These are phyloP conservation scores for Pasiphila rectangulata DNA, from an alignment of 2,888 invertebrate species.

Conservation along the genomic window DNA sequence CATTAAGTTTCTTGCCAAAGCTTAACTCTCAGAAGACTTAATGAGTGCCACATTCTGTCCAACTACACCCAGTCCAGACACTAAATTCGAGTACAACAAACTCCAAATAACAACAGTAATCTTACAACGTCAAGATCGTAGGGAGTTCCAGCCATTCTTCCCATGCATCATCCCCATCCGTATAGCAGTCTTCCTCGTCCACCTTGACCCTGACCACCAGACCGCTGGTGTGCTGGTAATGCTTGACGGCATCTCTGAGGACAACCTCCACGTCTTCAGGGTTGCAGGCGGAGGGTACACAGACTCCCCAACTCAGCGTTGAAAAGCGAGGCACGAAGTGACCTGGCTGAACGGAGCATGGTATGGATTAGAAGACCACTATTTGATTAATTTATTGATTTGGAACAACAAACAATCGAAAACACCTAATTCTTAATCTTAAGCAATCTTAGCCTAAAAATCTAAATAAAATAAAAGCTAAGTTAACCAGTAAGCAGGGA, in stretches of 20 bases:
- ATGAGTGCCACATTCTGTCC: too few relatives aligned
- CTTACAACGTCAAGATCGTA: slow-evolving; percentile 68
- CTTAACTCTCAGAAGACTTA: too few relatives aligned
- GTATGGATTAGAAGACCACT: slow-evolving; percentile 43
- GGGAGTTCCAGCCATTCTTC: slow-evolving; percentile 63
- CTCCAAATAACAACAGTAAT: background rate
- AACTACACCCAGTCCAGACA: too few relatives aligned
- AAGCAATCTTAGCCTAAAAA: too few relatives aligned
- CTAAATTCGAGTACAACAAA: too few relatives aligned
- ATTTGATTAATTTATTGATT: background rate
- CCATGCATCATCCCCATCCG: slow-evolving; percentile 61
- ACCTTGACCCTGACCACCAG: slow-evolving; percentile 83
- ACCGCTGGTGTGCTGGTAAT: slow-evolving; percentile 82
- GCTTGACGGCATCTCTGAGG: slow-evolving; percentile 79
- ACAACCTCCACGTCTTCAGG: slow-evolving; percentile 80
- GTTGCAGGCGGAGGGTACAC: slow-evolving; percentile 84
- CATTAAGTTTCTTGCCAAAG: too few relatives aligned
- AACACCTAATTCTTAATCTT: too few relatives aligned
- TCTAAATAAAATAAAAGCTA: too few relatives aligned
- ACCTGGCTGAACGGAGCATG: slow-evolving; percentile 82
- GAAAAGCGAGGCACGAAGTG: slow-evolving; percentile 87
- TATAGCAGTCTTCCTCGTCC: slow-evolving; percentile 82
- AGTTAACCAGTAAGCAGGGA: too few relatives aligned
- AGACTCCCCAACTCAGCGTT: slow-evolving; percentile 86
- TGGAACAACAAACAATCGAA: background rate